A percentile compares a stretch with the other conserved stretches of the same genome.
phyloP scores from a whole-genome alignment of 2,888 invertebrate species.

The Pycnomerus fuliginosus region DNA sequence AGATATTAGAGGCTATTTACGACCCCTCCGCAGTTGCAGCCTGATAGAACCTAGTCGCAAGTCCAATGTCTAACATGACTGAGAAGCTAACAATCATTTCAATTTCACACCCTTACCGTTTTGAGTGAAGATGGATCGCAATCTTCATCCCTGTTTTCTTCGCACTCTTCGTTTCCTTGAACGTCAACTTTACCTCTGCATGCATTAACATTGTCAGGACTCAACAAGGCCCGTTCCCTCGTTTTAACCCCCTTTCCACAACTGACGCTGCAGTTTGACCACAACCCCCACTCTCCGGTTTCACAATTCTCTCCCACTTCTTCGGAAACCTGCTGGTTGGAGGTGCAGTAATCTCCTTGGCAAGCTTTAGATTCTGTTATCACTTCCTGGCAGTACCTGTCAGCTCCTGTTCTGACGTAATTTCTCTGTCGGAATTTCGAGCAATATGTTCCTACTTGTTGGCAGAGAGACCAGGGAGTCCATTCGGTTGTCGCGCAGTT shows the following conservation, averaged over 20 bases:
- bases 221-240: slow-evolving; percentile 65
- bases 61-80: too few relatives aligned
- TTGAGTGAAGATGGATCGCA: neutral
- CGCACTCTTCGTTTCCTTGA: slow-evolving; percentile 50
- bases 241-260: slow-evolving; percentile 67
- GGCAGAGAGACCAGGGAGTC: slow-evolving; percentile 52
- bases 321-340: slow-evolving; percentile 6
- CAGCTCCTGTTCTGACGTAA: slow-evolving; percentile 41
- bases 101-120: slow-evolving; percentile 6
- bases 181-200: slow-evolving; percentile 43
- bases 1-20: too few relatives aligned
- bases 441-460: slow-evolving; percentile 1
- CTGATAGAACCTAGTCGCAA: too few relatives aligned
- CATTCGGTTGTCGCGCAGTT: slow-evolving; percentile 29
- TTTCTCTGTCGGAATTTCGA: slow-evolving; percentile 46
- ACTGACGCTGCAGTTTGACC: slow-evolving; percentile 71
- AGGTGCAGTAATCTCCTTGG: slow-evolving; percentile 1
- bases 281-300: slow-evolving; percentile 68
- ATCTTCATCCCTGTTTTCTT: slow-evolving; percentile 42
- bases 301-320: slow-evolving; percentile 59
- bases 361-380: slow-evolving; percentile 50
- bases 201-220: too few relatives aligned
- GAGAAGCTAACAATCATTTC: slow-evolving; percentile 6
- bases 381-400: slow-evolving; percentile 35
- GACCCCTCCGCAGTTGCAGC: neutral